Conservation (phyloP, 2,888 invertebrate genomes). For the Halictus ligatus region DNA sequence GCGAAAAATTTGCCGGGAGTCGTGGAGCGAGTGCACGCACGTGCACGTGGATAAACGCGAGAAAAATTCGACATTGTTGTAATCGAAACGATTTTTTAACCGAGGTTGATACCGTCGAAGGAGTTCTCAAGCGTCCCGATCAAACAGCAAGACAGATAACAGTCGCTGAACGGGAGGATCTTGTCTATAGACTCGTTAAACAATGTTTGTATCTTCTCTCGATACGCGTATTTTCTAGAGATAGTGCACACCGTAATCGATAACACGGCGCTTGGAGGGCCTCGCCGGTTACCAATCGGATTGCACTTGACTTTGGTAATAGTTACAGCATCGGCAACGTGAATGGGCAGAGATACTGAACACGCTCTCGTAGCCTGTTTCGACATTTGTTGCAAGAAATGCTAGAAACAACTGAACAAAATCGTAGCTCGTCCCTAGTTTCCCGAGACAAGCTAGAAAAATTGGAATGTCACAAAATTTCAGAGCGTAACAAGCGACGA, state of each 20-base stretch:
- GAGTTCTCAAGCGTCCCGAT: conserved; percentile 4
- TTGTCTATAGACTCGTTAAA: neutral
- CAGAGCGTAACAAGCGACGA: neutral
- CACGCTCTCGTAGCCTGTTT: neutral
- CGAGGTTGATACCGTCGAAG: no score
- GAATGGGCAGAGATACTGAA: neutral
- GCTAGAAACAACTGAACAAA: no score
- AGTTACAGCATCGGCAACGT: neutral
- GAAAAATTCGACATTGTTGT: neutral
- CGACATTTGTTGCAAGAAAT: neutral
- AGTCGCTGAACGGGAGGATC: neutral
- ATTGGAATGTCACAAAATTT: no score
- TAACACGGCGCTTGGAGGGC: conserved; percentile 8
- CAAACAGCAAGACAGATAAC: conserved; percentile 9
- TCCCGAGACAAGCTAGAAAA: no score
- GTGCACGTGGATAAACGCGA: conserved; percentile 38
- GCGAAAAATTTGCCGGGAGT: conserved; percentile 43
- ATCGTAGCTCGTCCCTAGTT: no score
- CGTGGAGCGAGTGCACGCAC: conserved; percentile 38
- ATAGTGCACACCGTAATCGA: conserved; percentile 15
- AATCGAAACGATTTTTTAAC: neutral
- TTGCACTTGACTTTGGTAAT: conserved; percentile 4
- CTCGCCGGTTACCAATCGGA: conserved; percentile 14
- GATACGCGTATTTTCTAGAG: neutral
- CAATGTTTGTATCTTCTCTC: neutral